phyloP scores from a whole-genome alignment of 92 coral and sea anemone genomes.

The Hydrozoanthus gracilis region DNA sequence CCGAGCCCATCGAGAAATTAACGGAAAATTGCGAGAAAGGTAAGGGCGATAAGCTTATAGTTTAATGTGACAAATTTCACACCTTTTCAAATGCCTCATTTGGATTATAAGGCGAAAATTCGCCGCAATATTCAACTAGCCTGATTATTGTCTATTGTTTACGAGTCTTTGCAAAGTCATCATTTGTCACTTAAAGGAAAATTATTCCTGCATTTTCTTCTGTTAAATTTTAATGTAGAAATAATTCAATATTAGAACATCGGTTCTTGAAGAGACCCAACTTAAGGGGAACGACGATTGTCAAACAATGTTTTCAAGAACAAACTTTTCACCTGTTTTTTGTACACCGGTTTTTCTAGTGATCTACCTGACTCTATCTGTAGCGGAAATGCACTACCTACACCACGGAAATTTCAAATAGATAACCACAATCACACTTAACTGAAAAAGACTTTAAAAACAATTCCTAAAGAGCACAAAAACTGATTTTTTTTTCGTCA shows the following conservation, averaged over 20 bases:
- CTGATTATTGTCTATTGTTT: conserved; percentile 41
- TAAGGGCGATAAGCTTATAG: conserved; percentile 27
- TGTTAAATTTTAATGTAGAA: conserved; percentile 38
- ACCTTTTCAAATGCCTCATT: conserved; percentile 31
- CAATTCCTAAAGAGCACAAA: not conserved
- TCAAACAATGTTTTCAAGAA: not conserved
- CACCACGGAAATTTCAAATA: conserved; percentile 11
- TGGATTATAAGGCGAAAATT: conserved; percentile 23
- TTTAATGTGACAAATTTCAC: conserved; percentile 42
- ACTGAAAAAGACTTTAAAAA: not conserved
- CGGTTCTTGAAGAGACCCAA: conserved; percentile 3
- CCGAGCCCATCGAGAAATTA: conserved; percentile 44
- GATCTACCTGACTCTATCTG: not conserved
- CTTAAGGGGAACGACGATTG: not conserved
- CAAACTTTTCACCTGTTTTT: not conserved
- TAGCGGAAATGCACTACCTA: conserved; percentile 4
- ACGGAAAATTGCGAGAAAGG: conserved; percentile 45
- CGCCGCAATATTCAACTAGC: conserved; percentile 15
- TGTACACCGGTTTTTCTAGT: too few relatives aligned
- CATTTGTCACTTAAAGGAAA: conserved; percentile 48
- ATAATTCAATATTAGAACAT: conserved; percentile 12
- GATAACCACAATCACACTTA: conserved; percentile 9
- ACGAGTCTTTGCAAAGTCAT: conserved; percentile 49
- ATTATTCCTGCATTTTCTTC: conserved; percentile 50
- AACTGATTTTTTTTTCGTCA: not conserved